Percentiles rank a stretch among this genome's conserved stretches.
These are phyloP conservation scores for Erebia aethiops DNA, from an alignment of 2,888 invertebrate genomes.

Conservation along the genomic window DNA sequence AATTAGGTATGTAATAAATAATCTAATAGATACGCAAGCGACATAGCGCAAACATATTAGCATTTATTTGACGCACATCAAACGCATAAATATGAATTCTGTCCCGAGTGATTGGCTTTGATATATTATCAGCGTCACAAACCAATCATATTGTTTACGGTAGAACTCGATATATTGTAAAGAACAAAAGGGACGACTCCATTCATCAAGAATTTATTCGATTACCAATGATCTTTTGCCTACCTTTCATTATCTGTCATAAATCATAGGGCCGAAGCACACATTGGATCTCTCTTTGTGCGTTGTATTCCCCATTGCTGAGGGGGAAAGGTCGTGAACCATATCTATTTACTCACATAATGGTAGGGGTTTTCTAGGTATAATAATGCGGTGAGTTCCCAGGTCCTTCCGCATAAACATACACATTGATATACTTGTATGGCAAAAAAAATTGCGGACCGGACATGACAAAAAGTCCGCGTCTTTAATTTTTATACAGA, in stretches of 20 bases:
- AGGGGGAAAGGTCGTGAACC: too few species aligned
- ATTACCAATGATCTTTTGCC: constrained; percentile 18
- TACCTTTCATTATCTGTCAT: constrained; percentile 8
- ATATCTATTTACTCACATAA: too few species aligned
- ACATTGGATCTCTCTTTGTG: neutral
- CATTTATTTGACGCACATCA: constrained; percentile 1
- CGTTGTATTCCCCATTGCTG: too few species aligned
- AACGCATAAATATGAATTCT: neutral
- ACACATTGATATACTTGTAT: too few species aligned
- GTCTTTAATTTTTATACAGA: too few species aligned
- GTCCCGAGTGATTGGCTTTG: neutral
- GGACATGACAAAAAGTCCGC: too few species aligned
- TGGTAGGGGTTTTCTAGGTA: too few species aligned
- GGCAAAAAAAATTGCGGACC: too few species aligned
- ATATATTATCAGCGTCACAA: constrained; percentile 20
- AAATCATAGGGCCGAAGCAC: neutral
- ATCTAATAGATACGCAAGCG: neutral
- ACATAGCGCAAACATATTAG: constrained; percentile 1
- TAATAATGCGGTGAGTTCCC: too few species aligned
- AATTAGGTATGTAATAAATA: neutral
- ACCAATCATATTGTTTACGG: constrained; percentile 11
- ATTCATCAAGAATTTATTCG: constrained; percentile 17
- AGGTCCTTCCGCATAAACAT: too few species aligned
- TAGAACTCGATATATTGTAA: constrained; percentile 16
- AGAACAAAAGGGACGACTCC: constrained; percentile 3